Percentiles rank a stretch among this genome's conserved stretches.
These are phyloP conservation scores for Idaea biselata DNA, from an alignment of 2,888 invertebrate genomes.

Conservation along the genomic window DNA sequence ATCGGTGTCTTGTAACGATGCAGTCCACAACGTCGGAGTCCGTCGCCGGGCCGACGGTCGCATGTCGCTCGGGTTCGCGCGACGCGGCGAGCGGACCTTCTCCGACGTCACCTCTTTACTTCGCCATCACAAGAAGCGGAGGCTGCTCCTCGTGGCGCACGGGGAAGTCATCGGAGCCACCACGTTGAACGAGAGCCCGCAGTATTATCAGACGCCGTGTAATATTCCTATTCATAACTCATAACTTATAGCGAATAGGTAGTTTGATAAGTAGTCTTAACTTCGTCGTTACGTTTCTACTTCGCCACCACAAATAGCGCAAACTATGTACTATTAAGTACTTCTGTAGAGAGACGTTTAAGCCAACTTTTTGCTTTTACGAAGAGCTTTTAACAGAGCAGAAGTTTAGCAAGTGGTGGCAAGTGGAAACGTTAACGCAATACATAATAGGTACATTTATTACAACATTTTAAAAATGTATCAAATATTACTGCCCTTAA, in stretches of 20 bases:
- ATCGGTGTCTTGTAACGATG: conserved; percentile 73
- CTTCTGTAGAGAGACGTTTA: no score
- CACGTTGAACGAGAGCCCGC: conserved; percentile 66
- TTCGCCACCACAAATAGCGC: not conserved
- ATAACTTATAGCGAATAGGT: no score
- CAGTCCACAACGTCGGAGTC: conserved; percentile 81
- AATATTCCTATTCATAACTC: conserved; percentile 45
- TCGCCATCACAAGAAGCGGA: conserved; percentile 77
- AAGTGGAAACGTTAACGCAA: no score
- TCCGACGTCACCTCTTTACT: conserved; percentile 71
- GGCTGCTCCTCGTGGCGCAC: conserved; percentile 75
- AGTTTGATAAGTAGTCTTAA: no score
- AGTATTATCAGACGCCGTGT: conserved; percentile 69
- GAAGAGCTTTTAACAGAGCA: no score
- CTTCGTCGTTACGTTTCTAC: not conserved
- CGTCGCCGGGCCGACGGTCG: conserved; percentile 74
- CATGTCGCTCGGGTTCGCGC: conserved; percentile 78
- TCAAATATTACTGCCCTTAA: no score
- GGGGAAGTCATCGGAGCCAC: conserved; percentile 75
- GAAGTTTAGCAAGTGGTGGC: no score
- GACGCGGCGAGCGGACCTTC: conserved; percentile 77
- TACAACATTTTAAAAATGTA: no score
- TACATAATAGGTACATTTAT: no score
- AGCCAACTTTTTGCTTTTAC: no score
- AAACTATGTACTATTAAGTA: not conserved